Percentiles rank a stretch among this genome's conserved stretches.
These are phyloP conservation scores for Falco biarmicus DNA, from an alignment of 2,797 vertebrate species.

Conservation along the genomic window DNA sequence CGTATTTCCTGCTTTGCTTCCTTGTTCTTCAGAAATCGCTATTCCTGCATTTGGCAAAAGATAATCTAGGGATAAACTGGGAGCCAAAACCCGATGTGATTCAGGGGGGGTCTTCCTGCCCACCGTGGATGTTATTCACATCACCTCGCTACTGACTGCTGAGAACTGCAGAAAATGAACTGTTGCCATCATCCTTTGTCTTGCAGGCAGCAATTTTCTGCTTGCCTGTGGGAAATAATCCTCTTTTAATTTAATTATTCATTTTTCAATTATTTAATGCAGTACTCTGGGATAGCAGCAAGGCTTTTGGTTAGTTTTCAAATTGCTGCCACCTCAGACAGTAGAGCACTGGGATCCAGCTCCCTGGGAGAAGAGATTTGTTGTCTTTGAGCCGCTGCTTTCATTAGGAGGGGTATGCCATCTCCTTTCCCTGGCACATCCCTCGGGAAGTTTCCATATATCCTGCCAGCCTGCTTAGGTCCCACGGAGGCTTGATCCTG, in stretches of 20 bases:
- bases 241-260: conserved; percentile 72
- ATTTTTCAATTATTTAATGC: conserved; percentile 63
- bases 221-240: conserved; percentile 64
- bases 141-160: conserved; percentile 17
- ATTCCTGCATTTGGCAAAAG: not conserved
- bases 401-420: not conserved
- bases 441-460: not conserved
- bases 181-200: conserved; percentile 39
- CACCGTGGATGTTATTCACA: conserved; percentile 18
- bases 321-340: not conserved
- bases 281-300: not conserved
- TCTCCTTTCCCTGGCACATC: not conserved
- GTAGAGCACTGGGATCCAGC: not conserved
- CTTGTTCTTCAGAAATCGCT: not conserved
- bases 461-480: not conserved
- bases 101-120: conserved; percentile 29
- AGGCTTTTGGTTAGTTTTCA: conserved; percentile 46
- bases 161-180: conserved; percentile 56
- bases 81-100: not conserved
- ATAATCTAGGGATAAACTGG: not conserved
- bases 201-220: conserved; percentile 53
- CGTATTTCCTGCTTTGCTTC: conserved; percentile 1
- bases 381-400: conserved; percentile 6
- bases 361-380: not conserved
- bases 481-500: not conserved